Base-by-base conservation (phyloP, 2,113 vertebrate genomes). In the Semnornis frantzii region DNA sequence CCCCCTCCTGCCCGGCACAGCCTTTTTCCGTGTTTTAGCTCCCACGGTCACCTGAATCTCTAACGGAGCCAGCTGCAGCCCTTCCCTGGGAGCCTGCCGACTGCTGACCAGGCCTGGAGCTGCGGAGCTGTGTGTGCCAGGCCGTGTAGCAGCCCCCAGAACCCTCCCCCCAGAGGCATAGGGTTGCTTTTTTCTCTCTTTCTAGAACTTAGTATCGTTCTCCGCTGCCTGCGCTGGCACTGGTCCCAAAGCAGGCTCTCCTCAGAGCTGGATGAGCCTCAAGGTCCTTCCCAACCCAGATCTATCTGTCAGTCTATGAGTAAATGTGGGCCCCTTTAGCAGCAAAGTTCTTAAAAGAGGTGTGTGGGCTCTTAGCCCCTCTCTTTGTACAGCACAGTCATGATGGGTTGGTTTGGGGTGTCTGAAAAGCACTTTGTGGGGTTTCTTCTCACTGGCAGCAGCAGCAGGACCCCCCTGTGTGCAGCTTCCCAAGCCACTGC, bases 21-120 rank as follows among this genome's bases (percentile, higher is more conserved):
- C 74, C 65, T 58, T 7, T 62, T 20, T 83, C 91, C 85, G 5
- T 37, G 39, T 75, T 94, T 91, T 63, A 93, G 80, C 72, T 69
- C 50, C 31, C 44, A 9, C 9, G 75, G 75, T 76, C 82, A 77
- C 69, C 82, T 3, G 64, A 80, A 87, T 44, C 79, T 85, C 72
- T 86, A 50, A 92, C 69, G 50, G 87, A 85, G 72, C 50, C 84
- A 42, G 12, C 34, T 70, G 87, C 74, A 72, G 20, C 34, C 85
- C 89, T 71, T 28, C 30, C 73, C 25, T 0, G 14, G 12, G 75
- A 92, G 79, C 52, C 55, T 0, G 8, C 28, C 8, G 72, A 5
- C 37, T 13, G 17, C 54, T 55, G 31, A 69, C 2, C 1, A 60
- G 82, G 34, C 8, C 78, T 37, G 71, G 71, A 0, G 0, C 12